Conservation (phyloP, 2,113 vertebrate genomes). For the Anolis carolinensis region DNA sequence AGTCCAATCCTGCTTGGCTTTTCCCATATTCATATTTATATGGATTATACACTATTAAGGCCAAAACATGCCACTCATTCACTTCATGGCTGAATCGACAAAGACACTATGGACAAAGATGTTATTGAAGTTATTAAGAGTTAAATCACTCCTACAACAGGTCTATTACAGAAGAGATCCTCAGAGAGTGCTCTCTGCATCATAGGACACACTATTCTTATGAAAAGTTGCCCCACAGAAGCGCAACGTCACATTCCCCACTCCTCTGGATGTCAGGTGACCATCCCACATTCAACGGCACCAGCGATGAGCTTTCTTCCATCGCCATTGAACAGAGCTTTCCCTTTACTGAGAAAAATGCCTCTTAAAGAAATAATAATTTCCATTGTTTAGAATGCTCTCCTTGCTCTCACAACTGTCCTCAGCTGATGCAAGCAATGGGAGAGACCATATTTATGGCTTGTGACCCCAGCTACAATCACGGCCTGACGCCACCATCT, state of each 20-base stretch:
- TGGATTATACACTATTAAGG: neutral
- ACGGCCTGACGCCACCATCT: neutral
- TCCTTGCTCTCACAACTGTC: neutral
- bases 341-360: too few relatives aligned
- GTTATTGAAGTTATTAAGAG: neutral
- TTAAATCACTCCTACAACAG: neutral
- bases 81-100: neutral
- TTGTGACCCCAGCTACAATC: neutral
- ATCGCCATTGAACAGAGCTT: too few relatives aligned
- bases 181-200: rapidly evolving
- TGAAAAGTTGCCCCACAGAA: neutral
- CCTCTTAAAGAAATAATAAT: neutral
- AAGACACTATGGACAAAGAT: neutral
- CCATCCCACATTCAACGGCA: neutral
- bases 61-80: neutral
- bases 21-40: neutral
- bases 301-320: rapidly evolving
- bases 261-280: neutral
- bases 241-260: rapidly evolving
- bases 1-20: neutral
- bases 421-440: neutral
- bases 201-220: too few relatives aligned
- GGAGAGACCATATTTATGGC: rapidly evolving
- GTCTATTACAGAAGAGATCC: neutral
- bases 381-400: too few relatives aligned